These are phyloP conservation scores for Drosophila eohydei DNA, from an alignment of 2,888 invertebrate genomes.

Conservation along the genomic window DNA sequence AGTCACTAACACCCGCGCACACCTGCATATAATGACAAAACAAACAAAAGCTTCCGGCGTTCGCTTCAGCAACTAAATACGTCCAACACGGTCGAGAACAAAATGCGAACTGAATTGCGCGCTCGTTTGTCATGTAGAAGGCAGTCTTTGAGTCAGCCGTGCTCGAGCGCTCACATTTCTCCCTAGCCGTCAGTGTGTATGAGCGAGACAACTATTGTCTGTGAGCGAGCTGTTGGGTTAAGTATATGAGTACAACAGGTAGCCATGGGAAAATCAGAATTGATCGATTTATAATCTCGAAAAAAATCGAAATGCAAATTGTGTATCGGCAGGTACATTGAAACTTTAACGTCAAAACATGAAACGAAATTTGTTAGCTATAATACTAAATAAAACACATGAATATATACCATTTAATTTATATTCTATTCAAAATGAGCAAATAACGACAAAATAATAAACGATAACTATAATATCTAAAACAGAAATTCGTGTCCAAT, in stretches of 20 bases:
- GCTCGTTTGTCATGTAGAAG: slow-evolving; percentile 38
- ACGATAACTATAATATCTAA: not conserved
- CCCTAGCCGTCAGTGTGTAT: slow-evolving; percentile 38
- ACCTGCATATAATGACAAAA: slow-evolving; percentile 54
- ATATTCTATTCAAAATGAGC: not conserved
- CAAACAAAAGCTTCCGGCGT: slow-evolving; percentile 49
- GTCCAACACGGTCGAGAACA: slow-evolving; percentile 73
- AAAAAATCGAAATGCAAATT: slow-evolving; percentile 9
- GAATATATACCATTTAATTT: not conserved
- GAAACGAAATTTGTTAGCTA: not conserved
- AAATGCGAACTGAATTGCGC: slow-evolving; percentile 71
- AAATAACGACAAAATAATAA: not conserved
- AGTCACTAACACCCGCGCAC: slow-evolving; percentile 58
- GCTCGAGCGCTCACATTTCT: slow-evolving; percentile 46
- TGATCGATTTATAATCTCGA: slow-evolving; percentile 44
- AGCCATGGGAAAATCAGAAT: slow-evolving; percentile 41
- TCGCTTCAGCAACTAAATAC: slow-evolving; percentile 33
- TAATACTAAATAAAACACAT: not conserved
- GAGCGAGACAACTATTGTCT: slow-evolving; percentile 49
- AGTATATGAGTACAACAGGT: slow-evolving; percentile 52
- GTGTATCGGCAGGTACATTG: slow-evolving; percentile 4
- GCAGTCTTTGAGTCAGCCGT: slow-evolving; percentile 56
- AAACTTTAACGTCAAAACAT: not conserved
- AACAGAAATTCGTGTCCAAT: no score
- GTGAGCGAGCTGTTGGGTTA: slow-evolving; percentile 38